A percentile compares a stretch with the other conserved stretches of the same genome.
These are phyloP conservation scores for Setophaga kirtlandii DNA, from an alignment of 2,113 vertebrate species.

Conservation along the genomic window DNA sequence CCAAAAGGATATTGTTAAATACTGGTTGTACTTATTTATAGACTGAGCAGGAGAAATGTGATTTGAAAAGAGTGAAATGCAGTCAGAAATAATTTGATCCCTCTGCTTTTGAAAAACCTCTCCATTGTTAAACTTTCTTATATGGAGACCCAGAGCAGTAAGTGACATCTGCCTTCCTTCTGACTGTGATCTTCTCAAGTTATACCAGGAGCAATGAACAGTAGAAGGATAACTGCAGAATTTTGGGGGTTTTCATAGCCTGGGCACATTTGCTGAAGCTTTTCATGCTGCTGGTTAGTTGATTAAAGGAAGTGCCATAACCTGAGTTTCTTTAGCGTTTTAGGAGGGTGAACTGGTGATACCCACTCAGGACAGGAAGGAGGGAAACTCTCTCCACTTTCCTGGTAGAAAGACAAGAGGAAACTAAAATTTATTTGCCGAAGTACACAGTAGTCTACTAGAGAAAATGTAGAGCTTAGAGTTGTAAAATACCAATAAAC, in stretches of 20 bases:
- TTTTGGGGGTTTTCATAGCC: accelerated
- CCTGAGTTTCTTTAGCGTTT: background rate
- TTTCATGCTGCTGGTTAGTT: background rate
- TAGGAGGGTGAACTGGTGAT: background rate
- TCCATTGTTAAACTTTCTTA: background rate
- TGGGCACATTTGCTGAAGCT: background rate
- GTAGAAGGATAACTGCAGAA: background rate
- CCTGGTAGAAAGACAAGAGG: background rate
- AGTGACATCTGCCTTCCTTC: background rate
- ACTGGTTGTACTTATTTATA: background rate
- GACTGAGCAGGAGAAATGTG: background rate
- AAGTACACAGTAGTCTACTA: background rate
- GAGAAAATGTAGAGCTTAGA: background rate
- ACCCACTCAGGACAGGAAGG: background rate
- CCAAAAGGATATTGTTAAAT: background rate
- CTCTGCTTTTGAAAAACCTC: background rate
- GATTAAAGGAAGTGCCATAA: background rate
- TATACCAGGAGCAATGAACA: background rate
- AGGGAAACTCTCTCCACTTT: background rate
- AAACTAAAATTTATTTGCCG: background rate
- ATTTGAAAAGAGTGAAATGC: background rate
- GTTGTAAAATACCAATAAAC: background rate
- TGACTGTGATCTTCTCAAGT: background rate
- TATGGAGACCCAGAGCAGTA: background rate
- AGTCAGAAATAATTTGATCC: background rate